Conservation (phyloP, 2,113 vertebrate genomes). For the Phylloscopus trochilus region DNA sequence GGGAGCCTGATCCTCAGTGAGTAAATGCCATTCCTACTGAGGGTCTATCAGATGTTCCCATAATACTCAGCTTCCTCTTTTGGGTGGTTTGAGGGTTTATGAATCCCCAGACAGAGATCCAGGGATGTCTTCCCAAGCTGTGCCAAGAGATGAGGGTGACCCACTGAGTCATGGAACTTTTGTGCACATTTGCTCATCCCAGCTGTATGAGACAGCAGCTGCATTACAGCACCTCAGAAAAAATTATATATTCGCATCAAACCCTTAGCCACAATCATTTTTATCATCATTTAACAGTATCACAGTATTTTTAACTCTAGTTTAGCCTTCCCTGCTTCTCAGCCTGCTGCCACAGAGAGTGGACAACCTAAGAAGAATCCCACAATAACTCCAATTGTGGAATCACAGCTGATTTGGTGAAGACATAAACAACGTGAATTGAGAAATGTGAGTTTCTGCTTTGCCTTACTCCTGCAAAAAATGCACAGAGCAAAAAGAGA, state of each 20-base stretch:
- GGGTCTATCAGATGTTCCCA: neutral
- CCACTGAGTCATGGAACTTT: neutral
- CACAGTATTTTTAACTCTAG: neutral
- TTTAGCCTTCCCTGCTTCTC: neutral
- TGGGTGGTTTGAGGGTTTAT: neutral
- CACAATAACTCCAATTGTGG: neutral
- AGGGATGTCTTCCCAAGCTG: neutral
- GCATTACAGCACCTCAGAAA: neutral
- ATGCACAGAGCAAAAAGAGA: neutral
- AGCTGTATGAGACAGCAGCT: neutral
- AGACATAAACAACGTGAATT: neutral
- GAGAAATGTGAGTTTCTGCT: neutral
- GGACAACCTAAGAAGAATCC: neutral
- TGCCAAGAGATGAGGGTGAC: neutral
- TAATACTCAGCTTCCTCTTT: neutral
- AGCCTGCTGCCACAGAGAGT: neutral
- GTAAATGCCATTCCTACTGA: neutral
- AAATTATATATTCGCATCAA: neutral
- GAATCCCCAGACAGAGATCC: neutral
- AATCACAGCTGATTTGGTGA: neutral
- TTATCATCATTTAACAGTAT: neutral
- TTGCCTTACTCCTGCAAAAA: neutral
- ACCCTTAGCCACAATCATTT: neutral
- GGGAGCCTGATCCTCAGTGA: neutral
- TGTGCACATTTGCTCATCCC: neutral